Evolutionary conservation across 2,888 invertebrate species (phyloP), one percentile per base, ranked within the genome.

Genomic region (Sceliomorpha sp.): DNA sequence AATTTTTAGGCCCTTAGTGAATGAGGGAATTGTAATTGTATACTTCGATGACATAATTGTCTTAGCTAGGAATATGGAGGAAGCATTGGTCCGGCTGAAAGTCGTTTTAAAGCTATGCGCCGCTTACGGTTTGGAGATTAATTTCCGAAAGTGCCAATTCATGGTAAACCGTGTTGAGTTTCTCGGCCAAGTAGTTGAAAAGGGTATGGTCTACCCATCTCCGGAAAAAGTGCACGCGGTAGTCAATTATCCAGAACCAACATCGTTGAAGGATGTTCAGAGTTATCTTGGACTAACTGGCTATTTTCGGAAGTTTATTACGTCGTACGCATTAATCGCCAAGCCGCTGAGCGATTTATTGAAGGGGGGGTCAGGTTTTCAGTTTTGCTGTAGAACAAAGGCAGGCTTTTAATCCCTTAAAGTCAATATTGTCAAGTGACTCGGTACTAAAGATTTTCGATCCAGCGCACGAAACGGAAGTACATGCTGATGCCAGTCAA

Each of bases 31-130:
- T 7, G 56, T 39, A 29, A 9, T 26, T 14, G 29, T 45, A 6
- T 56, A 56, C 14, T 39, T 56, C 5, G 56, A 56, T 15, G 45
- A 56, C 17, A 12, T 56, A 8, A 36, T 56, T 1, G 20, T 56
- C 12, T 10, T 29, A n/a, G 29, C 51, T 1, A 39, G 10, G 1
- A 17, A 6, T 10, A 2, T n/a, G 8, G 20, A 51, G 2, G 50
- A 50, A 36, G 45, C 31, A 15, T 8, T 64, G 13, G 29, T 7
- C 4, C 3, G 55, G 9, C 40, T 72, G 26, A 55, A 67, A 34
- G 17, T 44, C 32, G 70, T 73, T 27, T 63, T 71, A 9, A 44
- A 64, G 5, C 27, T 60, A 29, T 37, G 68, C 32, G 17, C 31
- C 10, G 8, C n/a, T 7, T 42, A 55, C 13, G 55, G 55, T 7